Evolutionary conservation across 2,888 invertebrate genomes (phyloP).

Genomic region (Eretmocerus hayati): DNA sequence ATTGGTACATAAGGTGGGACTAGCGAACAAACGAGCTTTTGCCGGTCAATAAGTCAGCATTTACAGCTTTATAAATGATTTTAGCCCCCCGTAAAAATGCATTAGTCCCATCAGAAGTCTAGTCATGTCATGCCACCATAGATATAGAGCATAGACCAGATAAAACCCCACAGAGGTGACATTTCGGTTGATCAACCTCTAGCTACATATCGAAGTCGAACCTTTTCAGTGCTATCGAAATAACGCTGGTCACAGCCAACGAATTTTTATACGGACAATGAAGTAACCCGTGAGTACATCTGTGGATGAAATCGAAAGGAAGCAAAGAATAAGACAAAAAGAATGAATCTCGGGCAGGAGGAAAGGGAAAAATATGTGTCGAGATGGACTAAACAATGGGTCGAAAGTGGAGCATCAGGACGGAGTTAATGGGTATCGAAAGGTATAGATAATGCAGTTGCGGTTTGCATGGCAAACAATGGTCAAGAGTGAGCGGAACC

Average conservation of each 20-base stretch:
- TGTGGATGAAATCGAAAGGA: not conserved
- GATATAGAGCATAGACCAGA: too few species aligned
- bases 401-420: slow-evolving; percentile 7
- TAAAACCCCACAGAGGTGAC: too few species aligned
- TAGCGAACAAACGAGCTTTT: slow-evolving; percentile 9
- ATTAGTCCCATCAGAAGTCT: too few species aligned
- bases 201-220: too few species aligned
- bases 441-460: not conserved
- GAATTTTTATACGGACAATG: slow-evolving; percentile 38
- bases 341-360: not conserved
- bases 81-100: slow-evolving; percentile 43
- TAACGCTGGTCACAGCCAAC: not conserved
- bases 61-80: slow-evolving; percentile 48
- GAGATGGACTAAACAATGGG: slow-evolving; percentile 16
- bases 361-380: not conserved
- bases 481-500: slow-evolving; percentile 1
- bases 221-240: not conserved
- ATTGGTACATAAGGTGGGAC: slow-evolving; percentile 36
- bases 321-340: slow-evolving; percentile 5
- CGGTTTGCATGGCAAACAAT: slow-evolving; percentile 12
- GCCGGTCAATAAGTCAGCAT: slow-evolving; percentile 42
- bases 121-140: not conserved
- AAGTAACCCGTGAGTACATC: slow-evolving; percentile 24
- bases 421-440: not conserved
- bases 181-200: too few species aligned